Evolutionary conservation across 2,888 invertebrate species (phyloP), one percentile per base, ranked within the genome.

Genomic region (Agonopterix heracliana): DNA sequence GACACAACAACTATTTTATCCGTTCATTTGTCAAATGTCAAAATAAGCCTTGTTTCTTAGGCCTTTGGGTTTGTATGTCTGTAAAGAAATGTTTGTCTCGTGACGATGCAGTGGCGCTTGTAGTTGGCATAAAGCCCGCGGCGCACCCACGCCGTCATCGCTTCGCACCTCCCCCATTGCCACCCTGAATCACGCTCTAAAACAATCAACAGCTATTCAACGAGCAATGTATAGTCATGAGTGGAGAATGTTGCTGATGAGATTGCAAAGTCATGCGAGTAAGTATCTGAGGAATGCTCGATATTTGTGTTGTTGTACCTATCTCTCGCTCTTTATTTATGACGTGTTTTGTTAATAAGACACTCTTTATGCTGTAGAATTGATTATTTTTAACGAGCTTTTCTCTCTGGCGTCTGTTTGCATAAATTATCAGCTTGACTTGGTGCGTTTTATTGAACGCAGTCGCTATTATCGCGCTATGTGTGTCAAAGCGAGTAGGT

Each of bases 41-140:
- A 71, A 68, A 60, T 73, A 59, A 55, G 63, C 73, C 69, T 67
- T 81, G 75, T 59, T 50, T 11, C 45, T 41, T n/a, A 41, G 10
- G 41, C 41, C 9, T 13, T 4, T 12, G 13, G 11, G 11, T 2
- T 13, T 60, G 56, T 54, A 49, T 48, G 54, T 53, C 53, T 56
- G 70, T 60, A 63, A 51, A 56, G 61, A 58, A 64, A 63, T 64
- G 51, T 61, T 62, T 62, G 76, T 61, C 65, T 68, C 66, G 67
- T 70, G 69, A 71, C 72, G 71, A 60, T 81, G 82, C 81, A 81
- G 78, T 79, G 85, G 86, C 85, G 85, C 85, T 82, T 74, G 68
- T 74, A 70, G 67, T 84, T 86, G 86, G 86, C 86, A 78, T 65
- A 58, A 56, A 74, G 85, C 86, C 86, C 80, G 74, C 56, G 68